Evolutionary conservation across 2,888 invertebrate species (phyloP).

Genomic region (Epirrhoe tristata): DNA sequence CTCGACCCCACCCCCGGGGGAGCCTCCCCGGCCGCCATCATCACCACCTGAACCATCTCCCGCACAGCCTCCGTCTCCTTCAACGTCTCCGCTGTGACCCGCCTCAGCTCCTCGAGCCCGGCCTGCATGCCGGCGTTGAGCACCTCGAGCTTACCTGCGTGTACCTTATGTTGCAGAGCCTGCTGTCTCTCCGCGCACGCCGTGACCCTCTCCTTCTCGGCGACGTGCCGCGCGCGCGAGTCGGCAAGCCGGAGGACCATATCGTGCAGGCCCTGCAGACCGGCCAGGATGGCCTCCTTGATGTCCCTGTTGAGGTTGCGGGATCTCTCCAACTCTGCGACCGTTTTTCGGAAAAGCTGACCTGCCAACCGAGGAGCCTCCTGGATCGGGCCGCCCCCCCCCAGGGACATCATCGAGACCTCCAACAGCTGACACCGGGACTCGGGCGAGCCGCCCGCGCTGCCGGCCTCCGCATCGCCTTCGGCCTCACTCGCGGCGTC

Average conservation of each 20-base stretch:
- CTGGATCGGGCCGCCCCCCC: neutral
- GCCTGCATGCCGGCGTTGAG: neutral
- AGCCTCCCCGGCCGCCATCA: neutral
- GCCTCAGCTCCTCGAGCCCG: neutral
- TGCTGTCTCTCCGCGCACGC: neutral
- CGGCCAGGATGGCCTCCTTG: conserved; percentile 5
- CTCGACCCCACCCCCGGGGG: neutral
- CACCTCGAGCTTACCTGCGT: neutral
- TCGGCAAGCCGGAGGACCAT: conserved; percentile 4
- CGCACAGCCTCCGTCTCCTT: neutral
- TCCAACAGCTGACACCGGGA: neutral
- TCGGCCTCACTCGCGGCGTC: neutral
- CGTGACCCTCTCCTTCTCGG: neutral
- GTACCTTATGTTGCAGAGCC: neutral
- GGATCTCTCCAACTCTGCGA: neutral
- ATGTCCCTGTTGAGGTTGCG: neutral
- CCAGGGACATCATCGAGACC: neutral
- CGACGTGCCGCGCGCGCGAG: conserved; percentile 3
- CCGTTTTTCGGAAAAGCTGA: neutral
- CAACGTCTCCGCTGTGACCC: neutral
- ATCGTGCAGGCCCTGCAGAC: neutral
- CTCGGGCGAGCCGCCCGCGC: neutral
- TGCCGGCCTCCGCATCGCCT: neutral
- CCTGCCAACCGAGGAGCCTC: neutral
- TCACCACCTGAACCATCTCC: neutral